Evolutionary conservation across 1,140 invertebrate genomes (phyloP).

Genomic region (Euwallacea fornicatus): DNA sequence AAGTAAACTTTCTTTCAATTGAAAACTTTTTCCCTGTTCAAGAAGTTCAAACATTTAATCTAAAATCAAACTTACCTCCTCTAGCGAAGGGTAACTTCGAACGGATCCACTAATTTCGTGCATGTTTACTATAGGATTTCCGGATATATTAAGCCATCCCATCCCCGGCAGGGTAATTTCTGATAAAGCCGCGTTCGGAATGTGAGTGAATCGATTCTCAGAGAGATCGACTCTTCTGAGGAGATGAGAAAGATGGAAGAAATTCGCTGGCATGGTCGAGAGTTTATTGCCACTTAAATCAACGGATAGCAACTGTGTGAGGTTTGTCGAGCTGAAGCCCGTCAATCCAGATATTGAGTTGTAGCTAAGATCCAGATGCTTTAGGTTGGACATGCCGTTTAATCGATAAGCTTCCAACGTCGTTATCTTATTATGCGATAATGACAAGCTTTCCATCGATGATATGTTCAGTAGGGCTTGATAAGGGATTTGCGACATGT

Average conservation of each 20-base stretch:
- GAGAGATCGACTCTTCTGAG: constrained; percentile 78
- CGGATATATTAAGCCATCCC: constrained; percentile 76
- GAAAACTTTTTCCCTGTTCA: no score
- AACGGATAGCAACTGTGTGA: constrained; percentile 70
- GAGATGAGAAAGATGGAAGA: constrained; percentile 71
- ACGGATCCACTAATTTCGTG: constrained; percentile 64
- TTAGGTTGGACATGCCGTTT: constrained; percentile 69
- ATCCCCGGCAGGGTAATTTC: constrained; percentile 72
- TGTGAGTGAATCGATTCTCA: constrained; percentile 77
- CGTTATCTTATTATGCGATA: constrained; percentile 71
- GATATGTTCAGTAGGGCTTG: constrained; percentile 72
- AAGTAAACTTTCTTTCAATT: no score
- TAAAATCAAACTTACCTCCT: constrained; percentile 58
- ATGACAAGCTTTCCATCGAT: constrained; percentile 70
- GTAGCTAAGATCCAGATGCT: constrained; percentile 71
- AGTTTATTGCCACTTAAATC: constrained; percentile 77
- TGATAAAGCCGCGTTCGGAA: constrained; percentile 77
- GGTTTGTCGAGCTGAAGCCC: constrained; percentile 74
- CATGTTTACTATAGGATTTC: constrained; percentile 75
- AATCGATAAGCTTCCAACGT: constrained; percentile 75
- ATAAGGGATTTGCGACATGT: constrained; percentile 74
- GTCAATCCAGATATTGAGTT: constrained; percentile 75
- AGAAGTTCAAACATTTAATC: background rate
- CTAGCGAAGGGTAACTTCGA: constrained; percentile 68
- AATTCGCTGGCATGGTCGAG: constrained; percentile 77